phyloP scores from a whole-genome alignment of 1,140 invertebrate genomes.

The Pseudomyrmex gracilis region DNA sequence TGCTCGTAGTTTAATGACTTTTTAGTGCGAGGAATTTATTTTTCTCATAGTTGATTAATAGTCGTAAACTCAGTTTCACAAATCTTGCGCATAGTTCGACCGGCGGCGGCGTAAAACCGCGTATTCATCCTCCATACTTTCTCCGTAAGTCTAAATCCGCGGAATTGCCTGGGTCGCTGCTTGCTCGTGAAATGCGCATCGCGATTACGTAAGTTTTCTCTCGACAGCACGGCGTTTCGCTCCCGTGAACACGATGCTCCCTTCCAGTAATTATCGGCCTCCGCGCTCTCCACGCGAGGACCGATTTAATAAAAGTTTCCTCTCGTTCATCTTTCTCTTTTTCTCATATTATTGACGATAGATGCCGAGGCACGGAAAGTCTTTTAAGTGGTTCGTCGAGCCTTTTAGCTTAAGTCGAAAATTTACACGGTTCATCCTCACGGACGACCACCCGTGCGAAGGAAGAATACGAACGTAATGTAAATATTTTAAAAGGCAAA shows the following conservation, averaged over 20 bases:
- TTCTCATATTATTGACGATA: slow-evolving; percentile 35
- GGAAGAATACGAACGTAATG: slow-evolving; percentile 5
- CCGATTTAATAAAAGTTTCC: slow-evolving; percentile 63
- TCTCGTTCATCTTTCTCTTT: background rate
- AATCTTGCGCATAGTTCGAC: slow-evolving; percentile 13
- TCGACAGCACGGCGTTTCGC: slow-evolving; percentile 40
- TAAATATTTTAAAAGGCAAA: slow-evolving; percentile 8
- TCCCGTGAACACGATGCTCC: slow-evolving; percentile 46
- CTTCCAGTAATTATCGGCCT: slow-evolving; percentile 54
- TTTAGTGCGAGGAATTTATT: background rate
- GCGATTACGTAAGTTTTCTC: slow-evolving; percentile 60
- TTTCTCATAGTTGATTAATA: slow-evolving; percentile 25
- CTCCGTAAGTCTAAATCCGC: slow-evolving; percentile 43
- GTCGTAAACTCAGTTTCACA: slow-evolving; percentile 1
- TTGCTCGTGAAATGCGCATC: slow-evolving; percentile 37
- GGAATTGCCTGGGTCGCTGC: slow-evolving; percentile 4
- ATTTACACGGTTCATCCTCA: slow-evolving; percentile 44
- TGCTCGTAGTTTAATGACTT: background rate
- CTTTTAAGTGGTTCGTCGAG: slow-evolving; percentile 18
- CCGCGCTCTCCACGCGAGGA: slow-evolving; percentile 20
- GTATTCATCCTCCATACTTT: slow-evolving; percentile 32
- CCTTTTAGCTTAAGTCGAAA: slow-evolving; percentile 23
- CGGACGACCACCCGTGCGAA: background rate
- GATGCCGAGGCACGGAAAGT: background rate
- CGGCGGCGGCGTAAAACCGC: background rate